Conservation (phyloP, 2,797 vertebrate genomes). For the Helicolenus hilgendorfi region DNA sequence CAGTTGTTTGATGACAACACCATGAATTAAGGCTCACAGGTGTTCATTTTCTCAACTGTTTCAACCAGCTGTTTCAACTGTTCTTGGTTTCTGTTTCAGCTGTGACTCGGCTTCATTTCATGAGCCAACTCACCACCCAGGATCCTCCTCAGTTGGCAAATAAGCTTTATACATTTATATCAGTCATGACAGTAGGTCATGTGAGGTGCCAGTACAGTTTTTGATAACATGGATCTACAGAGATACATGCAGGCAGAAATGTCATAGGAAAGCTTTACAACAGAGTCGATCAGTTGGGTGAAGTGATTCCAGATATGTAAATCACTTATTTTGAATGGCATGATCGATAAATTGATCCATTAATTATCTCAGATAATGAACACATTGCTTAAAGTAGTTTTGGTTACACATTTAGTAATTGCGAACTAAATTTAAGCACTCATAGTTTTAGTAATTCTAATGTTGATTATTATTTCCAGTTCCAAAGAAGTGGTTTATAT, state of each 20-base stretch:
- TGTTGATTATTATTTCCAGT: background rate
- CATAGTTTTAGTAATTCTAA: background rate
- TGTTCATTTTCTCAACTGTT: constrained; percentile 3
- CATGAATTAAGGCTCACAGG: constrained; percentile 9
- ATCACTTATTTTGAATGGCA: background rate
- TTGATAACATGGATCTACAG: background rate
- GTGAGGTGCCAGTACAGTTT: background rate
- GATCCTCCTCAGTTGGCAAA: background rate
- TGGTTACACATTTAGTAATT: background rate
- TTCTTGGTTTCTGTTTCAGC: constrained; percentile 15
- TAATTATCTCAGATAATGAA: background rate
- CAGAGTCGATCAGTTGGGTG: background rate
- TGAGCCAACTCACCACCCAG: background rate
- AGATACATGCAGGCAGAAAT: background rate
- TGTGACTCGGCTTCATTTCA: background rate
- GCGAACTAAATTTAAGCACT: background rate
- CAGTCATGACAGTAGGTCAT: background rate
- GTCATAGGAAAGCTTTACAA: background rate
- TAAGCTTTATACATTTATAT: background rate
- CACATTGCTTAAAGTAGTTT: too few relatives aligned
- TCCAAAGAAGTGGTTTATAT: background rate
- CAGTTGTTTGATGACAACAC: constrained; percentile 8
- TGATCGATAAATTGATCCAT: background rate
- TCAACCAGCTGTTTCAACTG: constrained; percentile 2
- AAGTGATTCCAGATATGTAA: background rate